Evolutionary conservation across 2,888 invertebrate genomes (phyloP).

Genomic region (Saturnia japonica): DNA sequence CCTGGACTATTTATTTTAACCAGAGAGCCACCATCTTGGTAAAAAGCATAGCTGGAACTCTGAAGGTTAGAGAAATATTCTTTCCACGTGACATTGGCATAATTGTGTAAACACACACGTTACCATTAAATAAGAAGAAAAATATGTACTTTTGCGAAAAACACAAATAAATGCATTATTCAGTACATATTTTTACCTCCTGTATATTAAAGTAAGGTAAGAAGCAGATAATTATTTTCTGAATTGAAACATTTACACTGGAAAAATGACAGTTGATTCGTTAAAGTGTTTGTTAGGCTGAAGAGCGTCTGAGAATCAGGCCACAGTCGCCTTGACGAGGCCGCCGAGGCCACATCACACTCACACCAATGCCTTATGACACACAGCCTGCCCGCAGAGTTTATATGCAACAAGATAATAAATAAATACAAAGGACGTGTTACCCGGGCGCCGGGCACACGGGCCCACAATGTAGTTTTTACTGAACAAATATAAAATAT

Average conservation of each 20-base stretch:
- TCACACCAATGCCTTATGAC: conserved; percentile 79
- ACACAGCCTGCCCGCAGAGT: conserved; percentile 82
- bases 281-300: conserved; percentile 1
- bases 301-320: conserved; percentile 14
- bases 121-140: too few species aligned
- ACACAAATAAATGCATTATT: too few species aligned
- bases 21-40: too few species aligned
- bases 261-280: not conserved
- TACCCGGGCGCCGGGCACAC: conserved; percentile 81
- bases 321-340: conserved; percentile 64
- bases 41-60: too few species aligned
- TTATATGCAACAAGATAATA: conserved; percentile 79
- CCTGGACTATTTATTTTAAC: too few species aligned
- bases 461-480: conserved; percentile 82
- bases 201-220: not conserved
- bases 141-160: too few species aligned
- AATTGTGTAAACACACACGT: too few species aligned
- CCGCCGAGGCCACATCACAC: conserved; percentile 56
- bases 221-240: too few species aligned
- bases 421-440: conserved; percentile 76
- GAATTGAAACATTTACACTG: too few species aligned
- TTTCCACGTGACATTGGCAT: too few species aligned
- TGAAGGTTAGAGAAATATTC: too few species aligned
- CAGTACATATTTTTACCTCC: not conserved
- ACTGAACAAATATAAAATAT: conserved; percentile 83